Evolutionary conservation across 2,888 invertebrate species (phyloP).

Genomic region (Zygaena filipendulae): DNA sequence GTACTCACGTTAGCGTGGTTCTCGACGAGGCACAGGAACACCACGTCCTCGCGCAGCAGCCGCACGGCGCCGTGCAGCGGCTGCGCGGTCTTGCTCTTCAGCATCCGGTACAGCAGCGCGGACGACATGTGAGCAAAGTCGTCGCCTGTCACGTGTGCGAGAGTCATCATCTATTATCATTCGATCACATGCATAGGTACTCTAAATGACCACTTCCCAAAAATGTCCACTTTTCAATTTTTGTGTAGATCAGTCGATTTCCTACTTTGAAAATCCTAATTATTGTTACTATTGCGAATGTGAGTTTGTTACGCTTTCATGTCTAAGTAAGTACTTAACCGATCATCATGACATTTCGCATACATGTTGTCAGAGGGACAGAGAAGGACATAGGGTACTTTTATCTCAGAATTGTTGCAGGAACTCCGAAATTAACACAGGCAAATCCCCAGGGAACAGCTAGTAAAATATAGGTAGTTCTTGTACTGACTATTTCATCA

Average conservation of each 20-base stretch:
- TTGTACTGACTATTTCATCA: too few relatives aligned
- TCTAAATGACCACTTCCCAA: too few relatives aligned
- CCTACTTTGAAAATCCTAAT: background rate
- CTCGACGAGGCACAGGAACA: conserved; percentile 93
- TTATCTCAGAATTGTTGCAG: too few relatives aligned
- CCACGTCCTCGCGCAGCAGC: conserved; percentile 91
- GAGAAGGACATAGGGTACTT: background rate
- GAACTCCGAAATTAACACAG: too few relatives aligned
- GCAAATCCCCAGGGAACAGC: too few relatives aligned
- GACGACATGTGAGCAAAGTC: conserved; percentile 96
- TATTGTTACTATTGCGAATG: background rate
- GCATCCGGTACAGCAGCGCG: conserved; percentile 87
- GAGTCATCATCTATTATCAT: too few relatives aligned
- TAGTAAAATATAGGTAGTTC: too few relatives aligned
- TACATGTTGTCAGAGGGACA: background rate
- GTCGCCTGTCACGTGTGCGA: conserved; percentile 70
- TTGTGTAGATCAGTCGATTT: too few relatives aligned
- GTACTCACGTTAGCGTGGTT: conserved; percentile 86
- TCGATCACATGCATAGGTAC: too few relatives aligned
- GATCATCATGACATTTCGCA: background rate
- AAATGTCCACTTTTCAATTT: too few relatives aligned
- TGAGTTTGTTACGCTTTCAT: background rate
- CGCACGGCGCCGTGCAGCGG: conserved; percentile 92
- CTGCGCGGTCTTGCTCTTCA: conserved; percentile 89
- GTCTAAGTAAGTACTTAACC: background rate